Evolutionary conservation across 2,113 vertebrate genomes (phyloP).

Genomic region (Dipodomys ordii): DNA sequence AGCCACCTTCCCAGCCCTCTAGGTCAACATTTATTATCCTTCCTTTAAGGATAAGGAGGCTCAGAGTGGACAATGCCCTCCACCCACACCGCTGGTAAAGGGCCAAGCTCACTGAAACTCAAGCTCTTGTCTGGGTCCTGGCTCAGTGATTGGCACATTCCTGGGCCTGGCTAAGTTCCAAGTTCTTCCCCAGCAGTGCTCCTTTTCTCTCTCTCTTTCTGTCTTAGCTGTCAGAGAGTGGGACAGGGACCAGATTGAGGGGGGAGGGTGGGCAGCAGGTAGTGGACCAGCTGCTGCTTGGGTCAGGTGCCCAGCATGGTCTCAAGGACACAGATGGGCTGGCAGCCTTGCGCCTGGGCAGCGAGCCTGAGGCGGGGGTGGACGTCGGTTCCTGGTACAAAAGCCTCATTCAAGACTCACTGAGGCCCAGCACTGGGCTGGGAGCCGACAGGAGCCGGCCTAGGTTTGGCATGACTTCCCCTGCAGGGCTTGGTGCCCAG

Average conservation of each 20-base stretch:
- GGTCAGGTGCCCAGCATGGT: slow-evolving; percentile 78
- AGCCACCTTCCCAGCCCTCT: too few species aligned
- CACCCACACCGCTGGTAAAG: neutral
- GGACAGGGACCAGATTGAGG: neutral
- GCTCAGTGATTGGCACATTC: neutral
- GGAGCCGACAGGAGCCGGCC: neutral
- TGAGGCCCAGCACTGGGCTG: slow-evolving; percentile 34
- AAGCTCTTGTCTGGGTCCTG: neutral
- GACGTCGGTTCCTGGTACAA: slow-evolving; percentile 54
- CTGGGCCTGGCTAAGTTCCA: neutral
- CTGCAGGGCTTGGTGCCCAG: neutral
- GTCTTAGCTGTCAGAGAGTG: slow-evolving; percentile 19
- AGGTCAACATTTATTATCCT: neutral
- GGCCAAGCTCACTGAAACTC: neutral
- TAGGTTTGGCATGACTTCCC: neutral
- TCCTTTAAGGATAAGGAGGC: neutral
- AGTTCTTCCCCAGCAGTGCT: neutral
- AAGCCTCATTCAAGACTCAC: slow-evolving; percentile 76
- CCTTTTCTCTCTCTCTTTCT: slow-evolving; percentile 6
- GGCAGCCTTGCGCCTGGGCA: slow-evolving; percentile 73
- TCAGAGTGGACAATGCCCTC: neutral
- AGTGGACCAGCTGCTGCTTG: slow-evolving; percentile 78
- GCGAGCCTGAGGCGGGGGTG: slow-evolving; percentile 72
- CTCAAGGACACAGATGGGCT: slow-evolving; percentile 83
- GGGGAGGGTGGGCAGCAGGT: slow-evolving; percentile 60